Evolutionary conservation across 2,888 invertebrate genomes (phyloP), one percentile per base, ranked within the genome.

Genomic region (Ganaspis brasiliensis): DNA sequence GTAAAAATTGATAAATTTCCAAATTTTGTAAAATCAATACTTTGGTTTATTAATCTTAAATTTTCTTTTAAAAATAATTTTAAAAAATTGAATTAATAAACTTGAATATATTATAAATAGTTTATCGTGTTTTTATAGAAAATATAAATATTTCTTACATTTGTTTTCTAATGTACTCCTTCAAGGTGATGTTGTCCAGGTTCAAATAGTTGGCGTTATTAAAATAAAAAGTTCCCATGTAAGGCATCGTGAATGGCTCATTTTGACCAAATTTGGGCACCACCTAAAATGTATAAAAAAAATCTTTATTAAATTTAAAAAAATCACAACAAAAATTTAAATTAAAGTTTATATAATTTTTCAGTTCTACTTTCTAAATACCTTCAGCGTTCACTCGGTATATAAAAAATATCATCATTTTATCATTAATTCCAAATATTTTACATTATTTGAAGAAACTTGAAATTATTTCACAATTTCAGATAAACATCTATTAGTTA

Each of bases 81-180:
- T n/a, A 67, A 16, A 72, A 74, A 70, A 45, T 19, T 40, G 76
- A 63, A 16, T 16, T 74, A 75, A 79, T 35, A 79, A 57, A 67
- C 45, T 63, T 72, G 56, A 74, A 78, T 37, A n/a, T n/a, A n/a
- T n/a, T n/a, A n/a, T n/a, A n/a, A n/a, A n/a, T n/a, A n/a, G n/a
- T n/a, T n/a, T n/a, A n/a, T n/a, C n/a, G n/a, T n/a, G n/a, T n/a
- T n/a, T n/a, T n/a, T n/a, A n/a, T n/a, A n/a, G n/a, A n/a, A n/a
- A n/a, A n/a, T n/a, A n/a, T 26, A 56, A 61, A 63, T 70, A 57
- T 35, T 57, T 94, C 96, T 95, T 92, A 98, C 97, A 98, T 96
- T 93, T 98, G 98, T 88, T 97, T 97, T 91, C 95, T 96, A 83
- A 98, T 95, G 83, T 96, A 95, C 80, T 97, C 97, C 92, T 96